A percentile compares a stretch with the other conserved stretches of the same genome.
Evolutionary conservation across 2,888 invertebrate genomes (phyloP).

Genomic region (Lissonota sp.): DNA sequence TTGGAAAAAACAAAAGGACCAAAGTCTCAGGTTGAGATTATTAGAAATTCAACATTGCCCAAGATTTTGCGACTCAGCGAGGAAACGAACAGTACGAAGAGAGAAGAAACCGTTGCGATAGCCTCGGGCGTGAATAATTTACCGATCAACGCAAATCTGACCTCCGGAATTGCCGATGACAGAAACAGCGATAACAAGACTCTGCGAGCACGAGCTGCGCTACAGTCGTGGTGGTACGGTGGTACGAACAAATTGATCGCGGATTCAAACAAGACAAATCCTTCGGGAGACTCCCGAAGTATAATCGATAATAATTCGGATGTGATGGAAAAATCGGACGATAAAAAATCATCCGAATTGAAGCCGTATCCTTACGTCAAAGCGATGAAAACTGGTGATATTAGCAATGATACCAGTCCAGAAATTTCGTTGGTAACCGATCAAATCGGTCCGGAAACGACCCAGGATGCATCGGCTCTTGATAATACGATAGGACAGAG

Average conservation of each 20-base stretch:
- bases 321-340: conserved; percentile 31
- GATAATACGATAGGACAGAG: conserved; percentile 76
- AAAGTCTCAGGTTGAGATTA: conserved; percentile 75
- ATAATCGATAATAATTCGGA: not conserved
- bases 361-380: conserved; percentile 76
- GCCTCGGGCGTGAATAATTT: not conserved
- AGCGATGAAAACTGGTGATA: conserved; percentile 18
- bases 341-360: conserved; percentile 48
- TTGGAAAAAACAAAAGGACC: conserved; percentile 64
- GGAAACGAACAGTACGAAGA: conserved; percentile 10
- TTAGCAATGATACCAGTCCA: conserved; percentile 34
- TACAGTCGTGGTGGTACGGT: conserved; percentile 61
- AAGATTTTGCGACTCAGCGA: conserved; percentile 39
- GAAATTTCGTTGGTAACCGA: not conserved
- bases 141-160: too few species aligned
- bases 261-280: conserved; percentile 43
- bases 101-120: not conserved
- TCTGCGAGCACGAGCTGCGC: conserved; percentile 71
- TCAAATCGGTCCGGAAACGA: conserved; percentile 39
- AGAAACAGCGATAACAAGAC: conserved; percentile 22
- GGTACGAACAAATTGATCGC: conserved; percentile 69
- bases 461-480: conserved; percentile 71
- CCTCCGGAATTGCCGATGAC: not conserved
- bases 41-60: conserved; percentile 68
- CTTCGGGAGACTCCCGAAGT: conserved; percentile 1